Base-by-base conservation (phyloP, 2,113 vertebrate species). In the Scartelaos histophorus region DNA sequence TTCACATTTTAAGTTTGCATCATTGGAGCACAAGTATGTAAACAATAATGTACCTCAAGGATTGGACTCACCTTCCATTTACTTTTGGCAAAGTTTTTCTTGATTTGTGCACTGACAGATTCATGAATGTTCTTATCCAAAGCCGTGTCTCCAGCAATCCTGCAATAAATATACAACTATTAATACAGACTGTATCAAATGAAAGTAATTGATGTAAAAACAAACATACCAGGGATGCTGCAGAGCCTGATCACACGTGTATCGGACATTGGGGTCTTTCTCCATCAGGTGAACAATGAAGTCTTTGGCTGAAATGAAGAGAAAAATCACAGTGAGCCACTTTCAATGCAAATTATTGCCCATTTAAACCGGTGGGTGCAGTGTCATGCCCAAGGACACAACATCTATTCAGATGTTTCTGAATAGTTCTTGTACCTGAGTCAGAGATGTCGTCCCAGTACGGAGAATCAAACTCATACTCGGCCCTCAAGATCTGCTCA, bases 391-490 rank as follows among this genome's bases (percentile, higher is more conserved):
- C 35, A 38, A 5, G 35, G 35, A 38, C 1, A 38, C 35, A 38
- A 38, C 29, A 29, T 29, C 29, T 29, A 29, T 29, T 38, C 7
- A 38, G 35, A 38, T 7, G 35, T 49, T 49, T 49, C 12, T 13
- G 16, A 13, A 5, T 16, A 13, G 3, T 15, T 58, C 38, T n/a
- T 21, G 21, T 94, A 99, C 98, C 98, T 34, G 97, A 99, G 25
- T 99, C 98, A 0, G 98, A 99, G 91, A 99, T 99, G 85, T 98
- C 98, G 0, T 99, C 98, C 98, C 98, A 99, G 88, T 99, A 99
- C 4, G 98, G 98, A 34, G 97, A 98, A 90, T 99, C 98, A 7
- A 99, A 99, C 91, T 99, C 98, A 0, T 98, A 99, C 76, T 99
- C 97, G 0, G 98, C 97, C 90, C 95, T 96, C 84, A 99, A 85